Percentiles rank a stretch among this genome's conserved stretches.
These are phyloP conservation scores for Amphimallon solstitiale DNA, from an alignment of 2,888 invertebrate genomes.

Conservation along the genomic window DNA sequence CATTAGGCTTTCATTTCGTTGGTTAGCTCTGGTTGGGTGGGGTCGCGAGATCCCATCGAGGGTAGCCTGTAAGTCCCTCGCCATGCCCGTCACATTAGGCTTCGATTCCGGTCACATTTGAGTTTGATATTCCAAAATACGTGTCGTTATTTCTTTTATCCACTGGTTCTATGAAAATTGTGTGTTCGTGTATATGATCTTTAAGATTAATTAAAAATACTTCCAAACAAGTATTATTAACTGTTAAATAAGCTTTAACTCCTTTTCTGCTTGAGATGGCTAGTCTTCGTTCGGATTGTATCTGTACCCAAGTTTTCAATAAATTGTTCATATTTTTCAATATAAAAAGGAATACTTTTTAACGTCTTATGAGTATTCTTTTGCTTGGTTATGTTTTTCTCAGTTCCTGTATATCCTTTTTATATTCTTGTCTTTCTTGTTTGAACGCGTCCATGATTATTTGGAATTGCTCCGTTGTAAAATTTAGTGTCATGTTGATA, in stretches of 20 bases:
- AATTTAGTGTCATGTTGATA: too few relatives aligned
- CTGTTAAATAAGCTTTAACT: constrained; percentile 12
- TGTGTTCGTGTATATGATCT: constrained; percentile 4
- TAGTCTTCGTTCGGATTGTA: constrained; percentile 8
- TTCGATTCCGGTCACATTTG: background rate
- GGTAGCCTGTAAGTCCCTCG: too few relatives aligned
- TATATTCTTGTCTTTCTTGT: too few relatives aligned
- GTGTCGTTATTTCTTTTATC: constrained; percentile 9
- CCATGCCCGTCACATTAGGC: background rate
- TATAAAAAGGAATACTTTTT: too few relatives aligned
- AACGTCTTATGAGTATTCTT: too few relatives aligned
- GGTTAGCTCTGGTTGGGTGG: too few relatives aligned
- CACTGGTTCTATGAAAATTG: constrained; percentile 1
- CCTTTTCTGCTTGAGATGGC: background rate
- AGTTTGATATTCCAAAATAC: constrained; percentile 2
- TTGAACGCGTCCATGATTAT: too few relatives aligned
- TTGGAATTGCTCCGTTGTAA: too few relatives aligned
- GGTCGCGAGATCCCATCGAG: too few relatives aligned
- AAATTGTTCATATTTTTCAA: constrained; percentile 12
- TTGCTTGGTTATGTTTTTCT: too few relatives aligned
- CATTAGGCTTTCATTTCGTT: too few relatives aligned
- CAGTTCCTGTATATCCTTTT: too few relatives aligned
- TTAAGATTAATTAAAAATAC: constrained; percentile 6
- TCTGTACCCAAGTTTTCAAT: constrained; percentile 8
- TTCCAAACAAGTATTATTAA: constrained; percentile 12